phyloP scores from a whole-genome alignment of 2,797 vertebrate genomes.

The Agapornis canus region DNA sequence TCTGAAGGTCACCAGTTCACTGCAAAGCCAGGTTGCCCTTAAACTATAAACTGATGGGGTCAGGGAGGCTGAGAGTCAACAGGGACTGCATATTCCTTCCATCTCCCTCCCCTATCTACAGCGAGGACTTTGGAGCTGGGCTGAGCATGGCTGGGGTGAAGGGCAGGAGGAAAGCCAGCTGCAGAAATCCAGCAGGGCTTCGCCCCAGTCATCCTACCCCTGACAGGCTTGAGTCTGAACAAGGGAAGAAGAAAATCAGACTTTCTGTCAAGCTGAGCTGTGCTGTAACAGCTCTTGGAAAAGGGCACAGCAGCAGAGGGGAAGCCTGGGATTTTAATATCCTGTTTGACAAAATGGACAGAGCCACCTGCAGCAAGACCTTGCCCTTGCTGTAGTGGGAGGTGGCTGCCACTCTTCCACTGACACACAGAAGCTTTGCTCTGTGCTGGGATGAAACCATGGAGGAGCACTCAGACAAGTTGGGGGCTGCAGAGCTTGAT shows the following conservation, averaged over 20 bases:
- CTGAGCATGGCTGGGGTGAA: not conserved
- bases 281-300: not conserved
- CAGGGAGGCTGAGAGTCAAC: not conserved
- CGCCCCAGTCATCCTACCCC: accelerated
- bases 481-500: not conserved
- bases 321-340: not conserved
- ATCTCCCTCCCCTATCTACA: not conserved
- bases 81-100: not conserved
- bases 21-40: not conserved
- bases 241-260: not conserved
- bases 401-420: not conserved
- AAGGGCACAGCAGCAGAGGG: not conserved
- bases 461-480: accelerated
- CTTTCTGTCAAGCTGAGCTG: not conserved
- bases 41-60: not conserved
- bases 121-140: not conserved
- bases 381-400: accelerated
- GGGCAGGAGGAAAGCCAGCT: not conserved
- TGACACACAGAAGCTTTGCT: not conserved
- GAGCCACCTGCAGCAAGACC: not conserved
- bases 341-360: not conserved
- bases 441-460: not conserved
- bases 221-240: not conserved
- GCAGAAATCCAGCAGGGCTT: not conserved
- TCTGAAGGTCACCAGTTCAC: not conserved